phyloP scores from a whole-genome alignment of 2,888 invertebrate species.

The Hypomecis atomaria region DNA sequence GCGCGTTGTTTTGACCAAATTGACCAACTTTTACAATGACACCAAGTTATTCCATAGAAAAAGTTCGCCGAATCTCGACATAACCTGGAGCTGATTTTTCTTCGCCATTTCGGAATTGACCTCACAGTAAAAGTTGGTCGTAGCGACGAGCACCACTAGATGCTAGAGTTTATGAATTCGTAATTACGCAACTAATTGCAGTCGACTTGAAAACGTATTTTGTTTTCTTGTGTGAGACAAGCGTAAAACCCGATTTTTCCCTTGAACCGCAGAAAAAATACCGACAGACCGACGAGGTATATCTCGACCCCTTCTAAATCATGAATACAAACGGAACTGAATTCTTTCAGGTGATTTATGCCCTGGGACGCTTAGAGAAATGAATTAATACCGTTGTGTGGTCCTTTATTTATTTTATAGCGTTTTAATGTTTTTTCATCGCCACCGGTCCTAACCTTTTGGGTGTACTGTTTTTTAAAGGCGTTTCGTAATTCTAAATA shows the following conservation, averaged over 20 bases:
- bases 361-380: conserved; percentile 12
- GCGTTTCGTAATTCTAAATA: not conserved
- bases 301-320: conserved; percentile 23
- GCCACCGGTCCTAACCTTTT: conserved; percentile 1
- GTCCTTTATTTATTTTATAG: conserved; percentile 10
- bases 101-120: too few relatives aligned
- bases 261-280: not conserved
- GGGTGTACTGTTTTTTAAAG: not conserved
- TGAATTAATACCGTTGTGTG: conserved; percentile 13
- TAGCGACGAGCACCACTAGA: too few relatives aligned
- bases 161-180: too few relatives aligned
- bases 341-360: conserved; percentile 26
- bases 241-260: not conserved
- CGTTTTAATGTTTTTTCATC: conserved; percentile 6
- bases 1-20: too few relatives aligned
- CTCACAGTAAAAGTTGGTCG: too few relatives aligned
- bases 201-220: too few relatives aligned
- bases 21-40: too few relatives aligned
- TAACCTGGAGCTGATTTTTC: too few relatives aligned
- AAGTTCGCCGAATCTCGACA: too few relatives aligned
- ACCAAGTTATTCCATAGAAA: too few relatives aligned
- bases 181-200: too few relatives aligned
- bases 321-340: conserved; percentile 28
- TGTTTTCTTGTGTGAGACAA: not conserved
- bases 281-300: not conserved